Evolutionary conservation across 23 tunicate genomes (phyloP), one percentile per base, ranked within the genome.

Genomic region (Oikopleura vanhoeffeni): DNA sequence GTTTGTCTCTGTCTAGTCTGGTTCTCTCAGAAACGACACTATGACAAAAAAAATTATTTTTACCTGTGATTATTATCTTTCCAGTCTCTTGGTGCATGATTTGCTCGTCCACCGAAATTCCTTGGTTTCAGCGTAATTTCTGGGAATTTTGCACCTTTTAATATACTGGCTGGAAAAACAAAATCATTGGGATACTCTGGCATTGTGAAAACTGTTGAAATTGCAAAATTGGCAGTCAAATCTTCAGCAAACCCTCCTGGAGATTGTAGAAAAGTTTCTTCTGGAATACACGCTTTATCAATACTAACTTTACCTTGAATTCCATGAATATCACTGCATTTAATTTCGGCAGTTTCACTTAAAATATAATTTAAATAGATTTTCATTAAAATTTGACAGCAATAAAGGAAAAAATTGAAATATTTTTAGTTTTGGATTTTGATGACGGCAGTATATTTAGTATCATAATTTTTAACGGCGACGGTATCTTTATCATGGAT

Each of bases 141-240:
- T 8, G 60, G 60, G 60, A 49, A 91, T 92, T 92, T 90, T 39
- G 98, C 98, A 39, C 94, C 94, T 28, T 91, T 94, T 1, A 93
- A 86, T 1, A 93, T 83, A 57, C 88, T 88, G 4, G 98, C 89
- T 77, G 83, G 77, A 76, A 93, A 93, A 0, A 93, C 88, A 41
- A 87, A 88, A 0, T 89, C 98, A 41, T 88, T 86, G 0, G 98
- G 98, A 64, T 89, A 93, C 28, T 83, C 83, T 1, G 98, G 98
- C 84, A 89, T 91, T 41, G 89, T 85, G 76, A 39, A 93, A 1
- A 76, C 41, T 92, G 90, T 89, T 57, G 89, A 85, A 36, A 93
- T 83, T 34, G 86, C 98, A 1, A 83, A 41, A 86, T 90, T 88
- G 57, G 84, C 40, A 0, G 41, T 85, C 0, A 93, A 38, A 34